Percentiles rank a stretch among this genome's conserved stretches.
Evolutionary conservation across 1,140 invertebrate species (phyloP).

Genomic region (Drosophila fuyamai): DNA sequence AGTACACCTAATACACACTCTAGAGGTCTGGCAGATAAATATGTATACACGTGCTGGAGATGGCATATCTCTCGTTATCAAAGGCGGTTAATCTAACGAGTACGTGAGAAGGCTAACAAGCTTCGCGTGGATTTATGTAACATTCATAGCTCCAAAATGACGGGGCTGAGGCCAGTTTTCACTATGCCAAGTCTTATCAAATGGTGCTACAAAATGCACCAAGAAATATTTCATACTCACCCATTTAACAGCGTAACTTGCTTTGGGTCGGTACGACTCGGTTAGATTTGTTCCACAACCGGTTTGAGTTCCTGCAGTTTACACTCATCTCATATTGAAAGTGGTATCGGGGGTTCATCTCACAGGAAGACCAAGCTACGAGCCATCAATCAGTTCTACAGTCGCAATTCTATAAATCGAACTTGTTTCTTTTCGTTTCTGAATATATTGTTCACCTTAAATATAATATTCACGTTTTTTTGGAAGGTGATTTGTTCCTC

Average conservation of each 20-base stretch:
- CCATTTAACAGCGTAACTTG: constrained; percentile 17
- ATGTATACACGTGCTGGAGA: constrained; percentile 30
- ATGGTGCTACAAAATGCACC: constrained; percentile 16
- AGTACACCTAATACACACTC: constrained; percentile 32
- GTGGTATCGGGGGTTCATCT: constrained; percentile 8
- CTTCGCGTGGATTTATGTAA: constrained; percentile 36
- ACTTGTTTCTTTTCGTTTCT: neutral
- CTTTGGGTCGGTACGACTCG: constrained; percentile 6
- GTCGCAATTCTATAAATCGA: constrained; percentile 2
- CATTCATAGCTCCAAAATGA: constrained; percentile 18
- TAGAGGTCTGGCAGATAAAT: constrained; percentile 29
- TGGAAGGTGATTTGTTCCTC: no score
- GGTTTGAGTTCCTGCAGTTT: constrained; percentile 42
- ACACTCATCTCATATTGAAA: constrained; percentile 18
- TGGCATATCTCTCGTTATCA: constrained; percentile 36
- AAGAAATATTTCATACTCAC: constrained; percentile 7
- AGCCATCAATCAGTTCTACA: constrained; percentile 36
- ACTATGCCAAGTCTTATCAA: constrained; percentile 25
- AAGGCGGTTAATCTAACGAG: constrained; percentile 32
- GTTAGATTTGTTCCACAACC: constrained; percentile 28
- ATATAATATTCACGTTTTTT: no score
- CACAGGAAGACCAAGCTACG: constrained; percentile 24
- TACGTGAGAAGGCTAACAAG: constrained; percentile 31
- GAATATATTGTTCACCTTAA: no score
- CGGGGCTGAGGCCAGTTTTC: constrained; percentile 12